Conservation (phyloP, 1,140 invertebrate species). For the Drosophila tsacasi region DNA sequence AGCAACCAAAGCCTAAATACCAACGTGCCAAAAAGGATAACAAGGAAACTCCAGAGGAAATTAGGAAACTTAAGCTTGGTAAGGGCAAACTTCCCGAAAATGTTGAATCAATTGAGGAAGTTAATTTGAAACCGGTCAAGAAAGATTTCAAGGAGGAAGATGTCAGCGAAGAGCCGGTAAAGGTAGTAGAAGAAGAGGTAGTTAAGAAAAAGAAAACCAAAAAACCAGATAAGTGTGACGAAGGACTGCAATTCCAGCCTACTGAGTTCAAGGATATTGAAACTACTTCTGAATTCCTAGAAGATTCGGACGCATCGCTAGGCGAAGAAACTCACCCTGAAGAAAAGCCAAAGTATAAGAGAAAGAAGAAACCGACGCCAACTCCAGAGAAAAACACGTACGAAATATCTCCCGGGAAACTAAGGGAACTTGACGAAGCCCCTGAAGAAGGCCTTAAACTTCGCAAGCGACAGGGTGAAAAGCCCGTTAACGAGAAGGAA, state of each 20-base stretch:
- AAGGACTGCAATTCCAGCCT: constrained; percentile 45
- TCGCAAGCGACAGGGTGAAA: constrained; percentile 30
- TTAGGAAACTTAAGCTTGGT: constrained; percentile 67
- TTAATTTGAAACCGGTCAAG: constrained; percentile 85
- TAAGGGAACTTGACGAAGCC: constrained; percentile 21
- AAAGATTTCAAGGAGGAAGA: constrained; percentile 72
- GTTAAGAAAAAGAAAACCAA: constrained; percentile 45
- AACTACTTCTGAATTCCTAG: constrained; percentile 14
- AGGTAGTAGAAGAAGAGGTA: constrained; percentile 59
- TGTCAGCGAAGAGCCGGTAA: constrained; percentile 66
- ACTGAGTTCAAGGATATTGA: constrained; percentile 25
- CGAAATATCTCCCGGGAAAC: constrained; percentile 47
- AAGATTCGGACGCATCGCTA: constrained; percentile 25
- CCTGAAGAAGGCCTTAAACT: constrained; percentile 29
- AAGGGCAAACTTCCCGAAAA: constrained; percentile 72
- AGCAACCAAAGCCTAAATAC: constrained; percentile 61
- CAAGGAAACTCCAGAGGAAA: constrained; percentile 41
- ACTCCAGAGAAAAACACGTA: constrained; percentile 32
- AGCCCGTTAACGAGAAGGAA: constrained; percentile 17
- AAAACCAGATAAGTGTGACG: constrained; percentile 37
- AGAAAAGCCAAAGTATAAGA: constrained; percentile 47
- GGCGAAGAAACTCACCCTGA: constrained; percentile 30
- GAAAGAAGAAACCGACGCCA: constrained; percentile 44
- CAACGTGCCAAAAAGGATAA: constrained; percentile 62
- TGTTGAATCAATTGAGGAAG: constrained; percentile 85